Evolutionary conservation across 2,888 invertebrate species (phyloP), one percentile per base, ranked within the genome.

Genomic region (Volucella bombylans): DNA sequence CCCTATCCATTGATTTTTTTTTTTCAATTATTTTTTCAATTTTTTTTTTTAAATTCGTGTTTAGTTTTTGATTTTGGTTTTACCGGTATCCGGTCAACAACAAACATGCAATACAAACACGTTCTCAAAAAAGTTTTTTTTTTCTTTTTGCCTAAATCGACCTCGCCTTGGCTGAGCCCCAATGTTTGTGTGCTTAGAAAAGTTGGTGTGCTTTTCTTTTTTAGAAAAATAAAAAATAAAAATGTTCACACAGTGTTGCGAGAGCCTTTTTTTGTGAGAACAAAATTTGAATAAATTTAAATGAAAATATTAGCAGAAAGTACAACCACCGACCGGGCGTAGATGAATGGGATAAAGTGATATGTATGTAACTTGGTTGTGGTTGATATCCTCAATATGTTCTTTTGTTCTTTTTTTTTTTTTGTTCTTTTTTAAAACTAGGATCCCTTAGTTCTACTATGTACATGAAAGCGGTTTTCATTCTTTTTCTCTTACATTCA

Each of bases 281-380:
- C 62, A 80, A 76, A 80, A 76, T 83, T 80, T 61, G 47, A 76
- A 62, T 76, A 76, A 80, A 76, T 80, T 80, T 61, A 67, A 76
- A 76, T 85, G 71, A 80, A 85, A 85, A 83, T 83, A 85, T 80
- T 85, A 71, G 49, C 71, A 72, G 50, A 65, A 69, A 69, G 65
- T 65, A 69, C 73, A 55, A 49, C 55, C 78, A 64, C 54, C 59
- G 50, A 39, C 45, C 39, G 59, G 23, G 52, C 15, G 41, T 62
- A 47, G 55, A 55, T 61, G 77, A n/a, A 31, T 62, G 57, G 50
- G 39, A 50, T 14, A 39, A 38, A 67, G 61, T 52, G 76, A 23
- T 31, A 31, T 31, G 31, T 31, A 31, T 31, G 31, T 59, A 43
- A 38, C 47, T 23, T 18, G 52, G 15, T n/a, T 62, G 50, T 52